A percentile compares a stretch with the other conserved stretches of the same genome.
Conservation (phyloP, 2,888 invertebrate species). For the Pristionchus entomophagus region DNA sequence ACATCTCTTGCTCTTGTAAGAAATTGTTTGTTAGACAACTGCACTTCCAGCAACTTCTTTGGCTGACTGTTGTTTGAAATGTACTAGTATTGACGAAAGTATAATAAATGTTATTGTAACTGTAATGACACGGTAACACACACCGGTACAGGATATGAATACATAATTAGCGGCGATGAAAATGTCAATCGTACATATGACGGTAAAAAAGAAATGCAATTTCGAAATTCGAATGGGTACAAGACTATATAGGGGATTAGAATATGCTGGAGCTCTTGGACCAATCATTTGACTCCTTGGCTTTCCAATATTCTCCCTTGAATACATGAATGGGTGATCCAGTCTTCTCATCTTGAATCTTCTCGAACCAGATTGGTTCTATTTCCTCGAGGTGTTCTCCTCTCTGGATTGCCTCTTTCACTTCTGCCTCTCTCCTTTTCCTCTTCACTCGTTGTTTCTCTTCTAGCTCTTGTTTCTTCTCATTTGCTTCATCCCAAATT, state of each 20-base stretch:
- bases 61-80: no score
- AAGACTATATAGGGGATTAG: slow-evolving; percentile 61
- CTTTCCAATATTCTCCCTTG: slow-evolving; percentile 90
- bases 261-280: slow-evolving; percentile 91
- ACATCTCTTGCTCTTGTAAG: no score
- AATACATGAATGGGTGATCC: slow-evolving; percentile 80
- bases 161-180: no score
- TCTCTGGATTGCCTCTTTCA: slow-evolving; percentile 78
- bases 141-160: no score
- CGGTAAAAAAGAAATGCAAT: background rate
- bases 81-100: no score
- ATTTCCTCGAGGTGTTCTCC: slow-evolving; percentile 83
- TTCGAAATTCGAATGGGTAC: background rate
- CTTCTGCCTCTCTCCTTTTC: slow-evolving; percentile 86
- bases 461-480: slow-evolving; percentile 84
- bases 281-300: slow-evolving; percentile 92
- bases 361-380: slow-evolving; percentile 91
- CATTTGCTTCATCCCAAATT: slow-evolving; percentile 67
- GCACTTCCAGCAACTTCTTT: no score
- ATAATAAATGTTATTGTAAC: no score
- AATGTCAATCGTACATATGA: no score
- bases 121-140: no score
- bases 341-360: slow-evolving; percentile 76
- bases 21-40: no score
- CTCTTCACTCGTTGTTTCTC: slow-evolving; percentile 93